Base-by-base conservation (phyloP, 2,113 vertebrate genomes). In the Equus quagga region DNA sequence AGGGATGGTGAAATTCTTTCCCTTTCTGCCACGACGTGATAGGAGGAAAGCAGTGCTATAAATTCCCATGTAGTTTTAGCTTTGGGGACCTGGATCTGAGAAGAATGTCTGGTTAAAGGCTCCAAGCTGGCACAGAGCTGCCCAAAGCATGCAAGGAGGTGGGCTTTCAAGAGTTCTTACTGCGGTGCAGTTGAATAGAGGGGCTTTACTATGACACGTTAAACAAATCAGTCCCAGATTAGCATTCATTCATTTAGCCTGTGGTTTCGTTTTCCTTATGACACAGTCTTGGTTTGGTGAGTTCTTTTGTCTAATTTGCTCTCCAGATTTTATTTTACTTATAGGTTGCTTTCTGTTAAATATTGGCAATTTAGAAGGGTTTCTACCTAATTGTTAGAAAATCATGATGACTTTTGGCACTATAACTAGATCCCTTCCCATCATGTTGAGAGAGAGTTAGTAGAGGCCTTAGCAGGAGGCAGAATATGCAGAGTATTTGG, bases 31-130 rank as follows among this genome's bases (percentile, higher is more conserved):
- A 96, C 89, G 70, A 81, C 92, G 85, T 85, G 95, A 93, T 73
- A 96, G 56, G 18, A 96, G 41, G 84, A 97, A 85, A 67, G 80
- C 18, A 56, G 46, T 90, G 70, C 51, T 95, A 3, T 96, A 97
- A 97, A 96, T 95, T 95, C 79, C 65, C 19, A 44, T 88, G 72
- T 96, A 96, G 96, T 96, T 95, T 97, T 94, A 92, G 89, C 54
- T 58, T 21, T 60, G 49, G 78, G 56, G 85, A 60, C 54, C 58
- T 84, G 70, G 46, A 69, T 95, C 24, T 64, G 67, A 83, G 49
- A 76, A 60, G 24, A 91, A 92, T 33, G 28, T 82, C 76, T 78
- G n/a, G 41, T 49, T 94, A 91, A 94, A 89, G 92, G 79, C 73
- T 64, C 18, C 51, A 96, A 75, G 85, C 84, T 72, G 70, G 15